phyloP scores from a whole-genome alignment of 53 echinoderm and acorn worm genomes.

The Glandiceps talaboti region DNA sequence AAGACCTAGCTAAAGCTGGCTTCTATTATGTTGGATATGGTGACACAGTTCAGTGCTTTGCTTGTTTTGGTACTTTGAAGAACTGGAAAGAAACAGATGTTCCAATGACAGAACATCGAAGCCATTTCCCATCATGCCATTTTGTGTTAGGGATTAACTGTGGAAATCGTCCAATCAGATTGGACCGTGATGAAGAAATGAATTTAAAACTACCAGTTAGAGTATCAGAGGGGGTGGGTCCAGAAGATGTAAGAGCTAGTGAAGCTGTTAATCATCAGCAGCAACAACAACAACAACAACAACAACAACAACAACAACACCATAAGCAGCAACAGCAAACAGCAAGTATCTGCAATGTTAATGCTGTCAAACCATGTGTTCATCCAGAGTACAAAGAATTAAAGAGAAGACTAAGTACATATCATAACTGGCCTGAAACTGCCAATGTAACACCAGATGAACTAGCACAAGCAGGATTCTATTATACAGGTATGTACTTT shows the following conservation, averaged over 20 bases:
- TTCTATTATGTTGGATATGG: constrained; percentile 41
- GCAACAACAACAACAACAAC: not conserved
- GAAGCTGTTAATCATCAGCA: not conserved
- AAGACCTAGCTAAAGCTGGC: constrained; percentile 71
- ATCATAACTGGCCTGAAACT: constrained; percentile 32
- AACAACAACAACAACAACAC: not conserved
- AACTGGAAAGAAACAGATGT: constrained; percentile 58
- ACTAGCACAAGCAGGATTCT: constrained; percentile 83
- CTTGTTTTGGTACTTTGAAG: constrained; percentile 66
- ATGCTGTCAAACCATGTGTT: constrained; percentile 29
- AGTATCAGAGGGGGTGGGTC: not conserved
- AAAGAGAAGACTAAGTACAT: constrained; percentile 49
- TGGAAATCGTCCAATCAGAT: constrained; percentile 43
- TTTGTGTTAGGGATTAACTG: constrained; percentile 53
- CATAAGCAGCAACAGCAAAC: not conserved
- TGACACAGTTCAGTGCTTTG: constrained; percentile 85
- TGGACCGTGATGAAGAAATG: not conserved
- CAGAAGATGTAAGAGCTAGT: not conserved
- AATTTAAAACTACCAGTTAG: not conserved
- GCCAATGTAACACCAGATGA: constrained; percentile 23
- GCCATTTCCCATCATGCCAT: constrained; percentile 64
- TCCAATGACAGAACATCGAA: constrained; percentile 48
- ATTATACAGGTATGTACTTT: constrained; percentile 54
- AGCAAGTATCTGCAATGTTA: not conserved
- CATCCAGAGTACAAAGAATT: constrained; percentile 39